Evolutionary conservation across 2,888 invertebrate species (phyloP), one percentile per base, ranked within the genome.

Genomic region (Toxonevra muliebris): DNA sequence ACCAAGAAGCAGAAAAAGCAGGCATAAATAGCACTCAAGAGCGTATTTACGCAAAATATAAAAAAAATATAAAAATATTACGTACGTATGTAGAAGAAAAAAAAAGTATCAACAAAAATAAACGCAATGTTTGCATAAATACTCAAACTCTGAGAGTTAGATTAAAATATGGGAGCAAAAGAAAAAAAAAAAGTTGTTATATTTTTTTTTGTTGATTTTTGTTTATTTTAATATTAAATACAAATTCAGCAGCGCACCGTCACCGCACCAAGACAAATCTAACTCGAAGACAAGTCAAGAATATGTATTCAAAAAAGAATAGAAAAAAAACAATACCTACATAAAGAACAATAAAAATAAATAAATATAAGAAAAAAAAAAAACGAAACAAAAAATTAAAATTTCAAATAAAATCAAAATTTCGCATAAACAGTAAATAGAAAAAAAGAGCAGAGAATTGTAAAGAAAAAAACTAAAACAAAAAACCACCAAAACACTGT

Each of bases 171-270:
- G 30, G 30, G 7, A 30, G 30, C 7, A 30, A 30, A 4, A 30
- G 30, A 30, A 30, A 48, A 48, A 48, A 48, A 48, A 13, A 45
- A 45, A 45, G 13, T 13, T 15, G 5, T n/a, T 10, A 10, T 15
- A 7, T 48, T 48, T 48, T 15, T 48, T 15, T 13, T 5, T 45
- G 13, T 45, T 12, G 12, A 13, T n/a, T n/a, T 48, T 48, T 48
- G 48, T 48, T 48, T 48, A 48, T 48, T 48, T 48, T 48, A 48
- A 48, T 48, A 48, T 48, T 48, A 48, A 48, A 48, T 48, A 48
- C 13, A 48, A 48, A 48, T 15, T n/a, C n/a, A 13, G 15, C 5
- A 48, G 48, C 48, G 48, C 48, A n/a, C 15, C 13, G 5, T 12
- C n/a, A 10, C 13, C 15, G 15, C 13, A 48, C 13, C 13, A 13